Evolutionary conservation across 1,140 invertebrate species (phyloP), one percentile per base, ranked within the genome.

Genomic region (Caenorhabditis latens): DNA sequence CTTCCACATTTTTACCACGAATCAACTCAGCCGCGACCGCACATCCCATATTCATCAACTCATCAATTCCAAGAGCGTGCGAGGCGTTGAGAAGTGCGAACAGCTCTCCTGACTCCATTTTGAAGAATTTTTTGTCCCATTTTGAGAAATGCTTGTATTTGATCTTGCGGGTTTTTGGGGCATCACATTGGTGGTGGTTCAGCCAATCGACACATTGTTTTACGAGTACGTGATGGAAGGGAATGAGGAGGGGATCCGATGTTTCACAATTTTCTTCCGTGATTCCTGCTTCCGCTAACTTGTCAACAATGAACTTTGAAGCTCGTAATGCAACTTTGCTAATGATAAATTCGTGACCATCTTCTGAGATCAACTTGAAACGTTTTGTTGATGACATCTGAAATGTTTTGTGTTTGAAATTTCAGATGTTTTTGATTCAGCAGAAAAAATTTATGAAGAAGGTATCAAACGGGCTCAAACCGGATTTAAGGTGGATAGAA

Each of bases 11-110:
- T 24, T 79, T 79, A 0, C 71, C 71, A 5, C 40, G 40, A 16
- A 79, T 79, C 71, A 79, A 24, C 24, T 79, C 40, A 19, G 71
- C 71, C 0, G 71, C 71, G 5, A 46, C 46, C 1, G 71, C 13
- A 43, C 71, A 79, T 50, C 71, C 71, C 71, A 79, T 79, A 53
- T 79, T 79, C 71, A 79, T 79, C 46, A 79, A 50, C 21, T 79
- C 71, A 14, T 79, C 46, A 4, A 79, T 42, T 13, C 71, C 71
- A 50, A 79, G 46, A 1, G 71, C 43, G 24, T 79, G 46, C 13
- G 71, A 21, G 11, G 71, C 71, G 13, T 43, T 79, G 46, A 79
- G 40, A 11, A 79, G 21, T 13, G n/a, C 46, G 14, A 79, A 79
- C 4, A 79, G 46, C 5, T 9, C 46, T 79, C 46, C 46, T 13